Evolutionary conservation across 2,888 invertebrate genomes (phyloP), one percentile per base, ranked within the genome.

Genomic region (Calliopum simillimum): DNA sequence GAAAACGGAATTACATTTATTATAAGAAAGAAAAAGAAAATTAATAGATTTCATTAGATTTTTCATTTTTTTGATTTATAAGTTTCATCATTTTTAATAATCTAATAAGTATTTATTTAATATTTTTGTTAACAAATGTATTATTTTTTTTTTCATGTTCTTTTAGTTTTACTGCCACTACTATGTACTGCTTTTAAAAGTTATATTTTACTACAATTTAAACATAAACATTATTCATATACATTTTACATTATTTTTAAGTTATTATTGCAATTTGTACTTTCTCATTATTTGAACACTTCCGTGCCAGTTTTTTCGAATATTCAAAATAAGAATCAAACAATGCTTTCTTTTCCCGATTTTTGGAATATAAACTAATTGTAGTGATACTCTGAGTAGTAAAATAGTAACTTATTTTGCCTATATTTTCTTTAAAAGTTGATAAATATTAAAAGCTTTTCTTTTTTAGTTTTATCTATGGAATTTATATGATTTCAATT

Each of bases 211-310:
- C 21, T 21, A 19, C 53, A 62, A 70, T 61, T 58, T 47, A 47
- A 41, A 58, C 63, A 68, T 46, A 58, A 56, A 71, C 61, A 62
- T 70, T 70, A 70, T 58, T 68, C 69, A 47, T 65, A 68, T 70
- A 61, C 51, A 61, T 53, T 69, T 33, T 68, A 49, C 44, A 49
- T 66, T 47, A 65, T 55, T 23, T 33, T 16, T 14, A 12, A 6
- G 16, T 59, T 41, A 19, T 43, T 44, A 12, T 12, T 8, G 33
- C 23, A 56, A 56, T 44, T 19, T 61, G 13, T 61, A 25, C 33
- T 33, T 33, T 33, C 43, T 25, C 61, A 61, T 61, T 61, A 61
- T 12, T 61, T 61, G 23, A 19, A 61, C 61, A 61, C n/a, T 12
- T 46, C 46, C 46, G 61, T 46, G 61, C 61, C 44, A 44, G n/a